Evolutionary conservation across 2,888 invertebrate genomes (phyloP), one percentile per base, ranked within the genome.

Genomic region (Drosophila neonasuta): DNA sequence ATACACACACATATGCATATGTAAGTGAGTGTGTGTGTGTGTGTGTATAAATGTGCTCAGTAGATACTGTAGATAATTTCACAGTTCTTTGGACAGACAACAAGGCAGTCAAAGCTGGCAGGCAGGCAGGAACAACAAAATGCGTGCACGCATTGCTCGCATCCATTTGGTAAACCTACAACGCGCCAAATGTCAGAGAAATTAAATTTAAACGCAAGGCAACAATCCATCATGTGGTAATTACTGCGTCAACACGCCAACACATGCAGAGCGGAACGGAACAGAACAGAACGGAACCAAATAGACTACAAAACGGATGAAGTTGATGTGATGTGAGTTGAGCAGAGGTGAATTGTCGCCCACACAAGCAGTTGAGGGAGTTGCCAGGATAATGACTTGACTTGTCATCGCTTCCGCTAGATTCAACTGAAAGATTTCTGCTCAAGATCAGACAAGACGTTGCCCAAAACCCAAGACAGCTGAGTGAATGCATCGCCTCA

Each of bases 211-310:
- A 84, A 84, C 87, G 83, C 85, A 86, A 82, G 74, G 82, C 80
- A 86, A 79, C 87, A 83, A 83, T 83, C 87, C 85, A 83, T 83
- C 83, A 84, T 84, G 82, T 79, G 85, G 87, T 86, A 84, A 84
- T 84, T 84, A 84, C 87, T 77, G 77, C 85, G 83, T 84, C 83
- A 84, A 84, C 84, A 82, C 82, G 80, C 76, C 83, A 81, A 71
- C 80, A 77, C 73, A 80, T 74, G 56, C 67, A 67, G 59, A 75
- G 64, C 65, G 52, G 50, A 63, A 45, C 41, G 8, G 61, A 41
- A 24, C 45, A 15, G 36, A 59, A 45, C 24, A 41, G 29, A 60
- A 48, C 44, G 49, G 39, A 62, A 67, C 34, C 20, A 13, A 56
- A 46, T 20, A 42, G 29, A 48, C 55, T 55, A 56, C 54, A 17